Percentiles rank a stretch among this genome's conserved stretches.
Evolutionary conservation across 2,113 vertebrate genomes (phyloP).

Genomic region (Megaleporinus macrocephalus): DNA sequence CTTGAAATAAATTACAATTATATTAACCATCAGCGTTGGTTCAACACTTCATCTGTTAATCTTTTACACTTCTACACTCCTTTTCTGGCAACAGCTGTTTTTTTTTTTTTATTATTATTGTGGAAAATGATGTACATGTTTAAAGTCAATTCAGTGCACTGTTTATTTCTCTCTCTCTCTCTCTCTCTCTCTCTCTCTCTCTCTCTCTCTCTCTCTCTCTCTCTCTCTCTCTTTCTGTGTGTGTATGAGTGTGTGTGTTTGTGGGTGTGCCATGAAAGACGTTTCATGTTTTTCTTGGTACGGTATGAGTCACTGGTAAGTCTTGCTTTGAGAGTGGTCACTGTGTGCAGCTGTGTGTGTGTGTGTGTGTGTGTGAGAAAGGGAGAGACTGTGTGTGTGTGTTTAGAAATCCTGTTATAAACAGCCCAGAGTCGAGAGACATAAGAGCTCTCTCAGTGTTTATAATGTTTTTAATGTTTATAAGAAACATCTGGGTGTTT

Average conservation of each 20-base stretch:
- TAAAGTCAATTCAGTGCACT: too few relatives aligned
- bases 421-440: conserved; percentile 14
- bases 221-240: too few relatives aligned
- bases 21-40: too few relatives aligned
- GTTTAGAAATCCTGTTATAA: conserved; percentile 21
- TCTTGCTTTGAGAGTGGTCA: conserved; percentile 8
- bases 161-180: too few relatives aligned
- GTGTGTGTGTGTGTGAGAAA: background rate
- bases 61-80: too few relatives aligned
- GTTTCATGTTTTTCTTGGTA: conserved; percentile 19
- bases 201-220: too few relatives aligned
- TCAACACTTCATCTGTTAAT: too few relatives aligned
- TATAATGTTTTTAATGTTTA: conserved; percentile 13
- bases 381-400: background rate
- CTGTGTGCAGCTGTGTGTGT: conserved; percentile 6
- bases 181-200: too few relatives aligned
- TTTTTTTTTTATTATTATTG: too few relatives aligned
- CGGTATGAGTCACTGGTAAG: conserved; percentile 27
- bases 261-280: conserved; percentile 27
- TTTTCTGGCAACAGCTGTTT: too few relatives aligned
- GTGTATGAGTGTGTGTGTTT: conserved; percentile 8
- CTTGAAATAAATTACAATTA: too few relatives aligned
- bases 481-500: conserved; percentile 29
- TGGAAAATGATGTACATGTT: background rate
- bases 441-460: conserved; percentile 16